phyloP scores from a whole-genome alignment of 2,888 invertebrate genomes.

The Autographa pulchrina region DNA sequence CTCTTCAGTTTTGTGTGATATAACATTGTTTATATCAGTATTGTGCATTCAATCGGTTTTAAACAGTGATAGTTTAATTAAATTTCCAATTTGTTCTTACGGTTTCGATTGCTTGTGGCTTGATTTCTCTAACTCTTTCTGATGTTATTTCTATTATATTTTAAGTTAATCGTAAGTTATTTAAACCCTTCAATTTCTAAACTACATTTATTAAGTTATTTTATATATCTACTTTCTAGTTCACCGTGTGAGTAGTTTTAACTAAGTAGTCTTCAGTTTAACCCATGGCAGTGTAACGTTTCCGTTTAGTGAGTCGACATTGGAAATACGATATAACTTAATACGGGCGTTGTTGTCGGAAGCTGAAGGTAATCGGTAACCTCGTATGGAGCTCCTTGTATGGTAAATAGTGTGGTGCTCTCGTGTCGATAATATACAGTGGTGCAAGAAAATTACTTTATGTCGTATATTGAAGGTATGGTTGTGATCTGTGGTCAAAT shows the following conservation, averaged over 20 bases:
- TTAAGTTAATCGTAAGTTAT: background rate
- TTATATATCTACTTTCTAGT: background rate
- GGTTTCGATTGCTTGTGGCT: background rate
- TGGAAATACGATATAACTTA: slow-evolving; percentile 56
- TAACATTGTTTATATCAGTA: slow-evolving; percentile 32
- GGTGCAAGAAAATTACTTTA: slow-evolving; percentile 28
- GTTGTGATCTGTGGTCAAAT: background rate
- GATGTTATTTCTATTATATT: background rate
- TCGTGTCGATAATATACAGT: slow-evolving; percentile 22
- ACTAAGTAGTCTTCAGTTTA: background rate
- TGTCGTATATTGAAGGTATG: slow-evolving; percentile 1
- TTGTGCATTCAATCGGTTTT: slow-evolving; percentile 35
- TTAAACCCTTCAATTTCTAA: background rate
- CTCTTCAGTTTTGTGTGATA: slow-evolving; percentile 45
- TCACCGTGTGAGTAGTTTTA: background rate
- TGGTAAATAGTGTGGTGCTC: slow-evolving; percentile 51
- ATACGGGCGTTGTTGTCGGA: slow-evolving; percentile 63
- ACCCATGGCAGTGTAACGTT: slow-evolving; percentile 26
- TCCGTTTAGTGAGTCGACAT: slow-evolving; percentile 49
- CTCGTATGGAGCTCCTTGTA: slow-evolving; percentile 69
- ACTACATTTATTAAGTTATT: background rate
- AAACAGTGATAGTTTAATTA: slow-evolving; percentile 34
- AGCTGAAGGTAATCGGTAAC: slow-evolving; percentile 59
- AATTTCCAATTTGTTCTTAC: slow-evolving; percentile 12
- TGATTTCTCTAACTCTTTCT: slow-evolving; percentile 1